Conservation (phyloP, 2,888 invertebrate genomes). For the Parnassius orleans region DNA sequence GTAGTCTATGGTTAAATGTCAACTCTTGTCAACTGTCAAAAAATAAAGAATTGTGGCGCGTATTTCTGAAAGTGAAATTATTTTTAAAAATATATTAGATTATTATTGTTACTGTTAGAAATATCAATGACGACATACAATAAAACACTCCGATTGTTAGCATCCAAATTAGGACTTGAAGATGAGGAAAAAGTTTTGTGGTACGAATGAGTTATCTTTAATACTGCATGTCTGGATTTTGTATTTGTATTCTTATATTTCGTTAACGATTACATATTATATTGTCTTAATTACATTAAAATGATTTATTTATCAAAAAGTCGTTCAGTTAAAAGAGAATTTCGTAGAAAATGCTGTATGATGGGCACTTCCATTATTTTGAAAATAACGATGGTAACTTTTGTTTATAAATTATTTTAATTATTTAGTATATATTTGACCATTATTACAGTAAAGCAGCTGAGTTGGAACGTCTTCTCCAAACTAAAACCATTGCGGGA, state of each 20-base stretch:
- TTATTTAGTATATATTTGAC: not conserved
- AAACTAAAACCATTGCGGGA: slow-evolving; percentile 64
- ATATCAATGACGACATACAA: slow-evolving; percentile 51
- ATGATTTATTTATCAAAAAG: too few species aligned
- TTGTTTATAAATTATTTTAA: too few species aligned
- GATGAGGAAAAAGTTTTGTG: slow-evolving; percentile 64
- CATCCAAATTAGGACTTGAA: slow-evolving; percentile 61
- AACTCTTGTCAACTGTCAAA: not conserved
- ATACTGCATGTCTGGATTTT: too few species aligned
- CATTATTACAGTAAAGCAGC: slow-evolving; percentile 75
- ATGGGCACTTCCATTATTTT: too few species aligned
- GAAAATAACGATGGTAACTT: too few species aligned
- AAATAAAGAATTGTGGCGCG: slow-evolving; percentile 15
- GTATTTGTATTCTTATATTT: too few species aligned
- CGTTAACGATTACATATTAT: too few species aligned
- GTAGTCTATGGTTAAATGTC: too few species aligned
- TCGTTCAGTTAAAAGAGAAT: too few species aligned
- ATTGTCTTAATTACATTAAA: too few species aligned
- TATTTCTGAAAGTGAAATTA: not conserved
- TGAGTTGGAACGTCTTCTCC: slow-evolving; percentile 73
- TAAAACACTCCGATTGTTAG: slow-evolving; percentile 59
- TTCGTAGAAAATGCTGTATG: too few species aligned
- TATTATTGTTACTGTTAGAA: not conserved
- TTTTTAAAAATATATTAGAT: not conserved
- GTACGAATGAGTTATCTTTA: slow-evolving; percentile 37